Base-by-base conservation (phyloP, 2,888 invertebrate genomes). In the Cremastobaeus sp. region DNA sequence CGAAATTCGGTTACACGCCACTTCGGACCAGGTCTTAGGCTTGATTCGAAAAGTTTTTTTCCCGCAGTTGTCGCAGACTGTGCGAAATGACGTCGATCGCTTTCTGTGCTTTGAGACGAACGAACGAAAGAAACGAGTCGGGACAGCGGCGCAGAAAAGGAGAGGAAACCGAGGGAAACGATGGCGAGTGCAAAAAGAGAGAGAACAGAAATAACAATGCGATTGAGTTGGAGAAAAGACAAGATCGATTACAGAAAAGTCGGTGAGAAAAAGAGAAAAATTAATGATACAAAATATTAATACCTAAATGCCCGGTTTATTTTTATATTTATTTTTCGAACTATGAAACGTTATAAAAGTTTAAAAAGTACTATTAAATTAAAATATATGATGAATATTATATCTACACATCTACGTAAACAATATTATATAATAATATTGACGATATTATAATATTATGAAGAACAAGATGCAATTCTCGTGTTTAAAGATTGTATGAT, bases 231-330 rank as follows among this genome's bases (percentile, higher is more conserved):
- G 41, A 54, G 15, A 55, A 48, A 45, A 64, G 55, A 68, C 37
- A 71, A 69, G 66, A 68, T 52, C 68, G 69, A 47, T 68, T 73
- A 74, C 64, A 65, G 48, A 65, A 68, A 52, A 68, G 74, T 68
- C 28, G 57, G 70, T 70, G 73, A 72, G 59, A 72, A 65, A 73
- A 65, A 77, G 55, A 76, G 73, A 79, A 73, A 82, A 84, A 84
- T 82, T 86, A 87, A 85, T 83, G 83, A 87, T 87, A 87, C 85
- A 87, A 87, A 87, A 87, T 87, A 88, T 87, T 87, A 87, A 87
- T 87, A 88, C 85, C 86, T 86, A 87, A 87, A 88, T 87, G 84
- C 87, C 87, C 87, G 87, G 87, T 86, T 88, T 88, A 88, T 88
- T 88, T 88, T 88, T 88, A 87, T 88, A 88, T 87, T 88, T 88